Evolutionary conservation across 2,888 invertebrate genomes (phyloP), one percentile per base, ranked within the genome.

Genomic region (Dioctria rufipes): DNA sequence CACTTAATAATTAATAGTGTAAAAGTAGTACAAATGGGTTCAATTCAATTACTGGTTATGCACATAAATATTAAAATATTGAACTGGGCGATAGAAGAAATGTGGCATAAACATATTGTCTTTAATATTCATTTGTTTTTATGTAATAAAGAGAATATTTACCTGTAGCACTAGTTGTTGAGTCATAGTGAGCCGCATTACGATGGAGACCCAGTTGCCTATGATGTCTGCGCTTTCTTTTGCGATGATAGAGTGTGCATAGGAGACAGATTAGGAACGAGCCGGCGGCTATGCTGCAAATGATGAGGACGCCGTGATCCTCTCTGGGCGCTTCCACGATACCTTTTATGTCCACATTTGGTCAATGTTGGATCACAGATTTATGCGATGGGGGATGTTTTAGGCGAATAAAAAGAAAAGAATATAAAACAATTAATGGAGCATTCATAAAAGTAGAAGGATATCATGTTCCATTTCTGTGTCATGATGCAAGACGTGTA

Each of bases 211-310:
- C 89, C 85, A 89, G 85, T 84, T 89, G 89, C 81, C 89, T 87
- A 71, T 85, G 87, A 83, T 87, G 88, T 83, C 88, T 87, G 83
- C 89, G 89, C 86, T 88, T 89, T 89, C 88, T 89, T 89, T 88
- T 89, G 89, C 89, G 89, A 88, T 89, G 89, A 89, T 87, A 89
- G 84, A 89, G 89, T 88, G 88, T 89, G 89, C 89, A 89, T 88
- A 89, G 89, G 89, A 89, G 89, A 89, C 89, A 89, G 86, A 88
- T 89, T 89, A 89, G 89, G 89, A 87, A 89, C 89, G 87, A 89
- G 88, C 86, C 89, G 88, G 87, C 89, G 89, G 87, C 87, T 86
- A 88, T 88, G 86, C 87, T 87, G 87, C 87, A 88, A 86, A 89
- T 89, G 86, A 89, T 89, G 86, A 89, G 88, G 87, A 88, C 88